These are phyloP conservation scores for Hylaeus anthracinus DNA, from an alignment of 1,140 invertebrate species.

Conservation along the genomic window DNA sequence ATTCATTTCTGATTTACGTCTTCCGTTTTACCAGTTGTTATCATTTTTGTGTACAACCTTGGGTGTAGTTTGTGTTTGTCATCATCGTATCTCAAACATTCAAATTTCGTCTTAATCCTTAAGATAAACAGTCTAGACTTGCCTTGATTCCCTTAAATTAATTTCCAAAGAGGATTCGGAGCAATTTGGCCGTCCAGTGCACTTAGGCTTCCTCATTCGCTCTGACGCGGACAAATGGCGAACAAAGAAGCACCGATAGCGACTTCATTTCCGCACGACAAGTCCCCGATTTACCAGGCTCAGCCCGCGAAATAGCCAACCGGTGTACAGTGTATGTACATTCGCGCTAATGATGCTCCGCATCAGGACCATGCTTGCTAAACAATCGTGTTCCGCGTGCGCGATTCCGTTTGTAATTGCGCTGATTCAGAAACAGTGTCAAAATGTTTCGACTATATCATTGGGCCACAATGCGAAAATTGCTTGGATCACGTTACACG, in stretches of 20 bases:
- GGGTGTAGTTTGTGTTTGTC: too few relatives aligned
- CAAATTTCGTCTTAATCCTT: too few relatives aligned
- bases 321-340: slow-evolving; percentile 17
- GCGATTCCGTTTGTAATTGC: slow-evolving; percentile 31
- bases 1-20: not conserved
- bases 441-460: slow-evolving; percentile 27
- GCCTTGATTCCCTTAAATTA: too few relatives aligned
- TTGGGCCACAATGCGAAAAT: not conserved
- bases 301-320: slow-evolving; percentile 4
- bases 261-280: slow-evolving; percentile 18
- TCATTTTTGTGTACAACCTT: too few relatives aligned
- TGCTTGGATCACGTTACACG: slow-evolving; percentile 9
- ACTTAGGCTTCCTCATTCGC: too few relatives aligned
- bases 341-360: slow-evolving; percentile 50
- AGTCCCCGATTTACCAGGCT: slow-evolving; percentile 14
- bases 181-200: too few relatives aligned
- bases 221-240: too few relatives aligned
- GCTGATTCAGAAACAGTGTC: slow-evolving; percentile 44
- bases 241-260: not conserved
- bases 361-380: slow-evolving; percentile 46
- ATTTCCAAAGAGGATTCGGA: too few relatives aligned
- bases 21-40: too few relatives aligned
- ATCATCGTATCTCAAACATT: too few relatives aligned
- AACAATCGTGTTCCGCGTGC: slow-evolving; percentile 30
- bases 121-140: too few relatives aligned